These are phyloP conservation scores for Ennomos erosarius DNA, from an alignment of 2,888 invertebrate species.

Conservation along the genomic window DNA sequence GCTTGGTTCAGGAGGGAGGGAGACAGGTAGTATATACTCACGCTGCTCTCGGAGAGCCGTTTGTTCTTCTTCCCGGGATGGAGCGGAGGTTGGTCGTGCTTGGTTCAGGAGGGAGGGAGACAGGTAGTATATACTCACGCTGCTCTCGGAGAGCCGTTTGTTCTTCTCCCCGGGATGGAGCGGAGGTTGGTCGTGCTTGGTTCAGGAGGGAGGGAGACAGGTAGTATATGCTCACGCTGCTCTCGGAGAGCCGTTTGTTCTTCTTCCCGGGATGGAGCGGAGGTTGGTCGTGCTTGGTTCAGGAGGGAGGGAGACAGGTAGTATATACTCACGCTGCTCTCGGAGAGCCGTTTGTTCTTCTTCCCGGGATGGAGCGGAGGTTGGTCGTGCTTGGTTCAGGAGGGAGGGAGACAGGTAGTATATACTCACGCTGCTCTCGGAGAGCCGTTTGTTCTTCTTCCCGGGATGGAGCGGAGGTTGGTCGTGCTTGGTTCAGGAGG, in stretches of 20 bases:
- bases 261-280: slow-evolving; percentile 60
- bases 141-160: slow-evolving; percentile 74
- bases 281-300: slow-evolving; percentile 71
- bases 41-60: slow-evolving; percentile 73
- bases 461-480: too few relatives aligned
- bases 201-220: slow-evolving; percentile 89
- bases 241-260: slow-evolving; percentile 73
- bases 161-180: slow-evolving; percentile 64
- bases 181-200: slow-evolving; percentile 57
- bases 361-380: slow-evolving; percentile 52
- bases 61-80: slow-evolving; percentile 69
- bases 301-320: slow-evolving; percentile 89
- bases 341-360: slow-evolving; percentile 73
- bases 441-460: too few relatives aligned
- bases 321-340: too few relatives aligned
- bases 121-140: too few relatives aligned
- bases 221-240: too few relatives aligned
- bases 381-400: slow-evolving; percentile 79
- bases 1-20: slow-evolving; percentile 86
- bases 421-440: slow-evolving; percentile 72
- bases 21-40: too few relatives aligned
- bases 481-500: too few relatives aligned
- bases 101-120: slow-evolving; percentile 87
- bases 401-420: slow-evolving; percentile 88
- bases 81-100: slow-evolving; percentile 55